These are phyloP conservation scores for Gisinianus flammeolus DNA, from an alignment of 2,888 invertebrate species.

Conservation along the genomic window DNA sequence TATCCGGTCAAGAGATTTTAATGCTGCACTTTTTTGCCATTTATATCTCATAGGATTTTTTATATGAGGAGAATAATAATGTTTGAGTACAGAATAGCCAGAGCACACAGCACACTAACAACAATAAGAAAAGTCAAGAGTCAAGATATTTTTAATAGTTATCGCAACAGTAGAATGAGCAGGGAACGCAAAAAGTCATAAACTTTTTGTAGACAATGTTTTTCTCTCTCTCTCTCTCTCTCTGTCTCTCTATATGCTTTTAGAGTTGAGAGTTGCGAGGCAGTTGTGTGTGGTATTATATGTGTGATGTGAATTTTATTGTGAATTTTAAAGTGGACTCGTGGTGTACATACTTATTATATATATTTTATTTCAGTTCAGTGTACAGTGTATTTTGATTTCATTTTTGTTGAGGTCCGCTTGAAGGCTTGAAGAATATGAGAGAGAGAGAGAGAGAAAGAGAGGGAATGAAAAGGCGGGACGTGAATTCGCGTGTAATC, in stretches of 20 bases:
- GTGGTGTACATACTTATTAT: too few relatives aligned
- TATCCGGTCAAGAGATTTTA: not conserved
- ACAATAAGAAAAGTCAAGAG: not conserved
- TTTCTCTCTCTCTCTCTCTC: not conserved
- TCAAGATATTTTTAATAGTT: not conserved
- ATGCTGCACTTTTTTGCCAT: not conserved
- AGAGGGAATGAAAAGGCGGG: constrained; percentile 23
- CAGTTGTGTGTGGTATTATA: not conserved
- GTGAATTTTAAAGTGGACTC: not conserved
- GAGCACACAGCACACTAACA: too few relatives aligned
- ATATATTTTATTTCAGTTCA: too few relatives aligned
- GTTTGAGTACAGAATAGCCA: too few relatives aligned
- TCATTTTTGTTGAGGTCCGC: not conserved
- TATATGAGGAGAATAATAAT: too few relatives aligned
- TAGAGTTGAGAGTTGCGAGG: not conserved
- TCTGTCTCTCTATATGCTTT: not conserved
- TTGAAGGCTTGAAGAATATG: constrained; percentile 8
- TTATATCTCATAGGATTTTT: too few relatives aligned
- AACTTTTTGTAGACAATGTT: not conserved
- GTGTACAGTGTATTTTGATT: not conserved
- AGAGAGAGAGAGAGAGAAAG: not conserved
- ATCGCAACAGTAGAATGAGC: not conserved
- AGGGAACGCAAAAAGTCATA: not conserved
- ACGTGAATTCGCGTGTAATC: constrained; percentile 39
- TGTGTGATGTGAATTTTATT: not conserved